phyloP scores from a whole-genome alignment of 2,888 invertebrate species.

The Scaptomyza caliginosa region DNA sequence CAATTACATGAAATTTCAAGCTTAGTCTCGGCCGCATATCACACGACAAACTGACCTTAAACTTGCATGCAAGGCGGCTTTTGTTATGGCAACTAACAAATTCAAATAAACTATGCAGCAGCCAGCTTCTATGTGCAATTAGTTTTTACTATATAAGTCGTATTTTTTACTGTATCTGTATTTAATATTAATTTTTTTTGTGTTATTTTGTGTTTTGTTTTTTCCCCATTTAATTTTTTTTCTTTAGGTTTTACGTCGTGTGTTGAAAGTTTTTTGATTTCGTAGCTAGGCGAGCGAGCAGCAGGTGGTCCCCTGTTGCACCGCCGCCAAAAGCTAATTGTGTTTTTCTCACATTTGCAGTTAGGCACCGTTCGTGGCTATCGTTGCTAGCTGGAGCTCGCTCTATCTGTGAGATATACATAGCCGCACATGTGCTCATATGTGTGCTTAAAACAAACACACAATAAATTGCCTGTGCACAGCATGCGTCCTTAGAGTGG shows the following conservation, averaged over 20 bases:
- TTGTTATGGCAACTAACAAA: constrained; percentile 60
- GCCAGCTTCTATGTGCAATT: constrained; percentile 73
- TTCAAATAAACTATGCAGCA: constrained; percentile 67
- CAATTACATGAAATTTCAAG: constrained; percentile 52
- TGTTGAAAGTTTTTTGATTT: constrained; percentile 70
- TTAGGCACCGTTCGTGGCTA: constrained; percentile 52
- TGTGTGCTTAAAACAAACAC: constrained; percentile 75
- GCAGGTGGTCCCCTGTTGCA: constrained; percentile 71
- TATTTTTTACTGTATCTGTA: constrained; percentile 14
- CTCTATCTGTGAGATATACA: constrained; percentile 58
- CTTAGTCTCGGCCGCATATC: constrained; percentile 51
- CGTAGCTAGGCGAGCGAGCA: constrained; percentile 53
- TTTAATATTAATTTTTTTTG: constrained; percentile 27
- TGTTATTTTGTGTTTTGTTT: constrained; percentile 9
- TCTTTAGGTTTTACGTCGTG: constrained; percentile 49
- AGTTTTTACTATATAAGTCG: constrained; percentile 67
- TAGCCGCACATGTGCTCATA: constrained; percentile 52
- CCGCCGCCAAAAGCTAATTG: constrained; percentile 79
- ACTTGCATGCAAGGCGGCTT: constrained; percentile 75
- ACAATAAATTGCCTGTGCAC: constrained; percentile 77
- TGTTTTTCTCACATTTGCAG: constrained; percentile 80
- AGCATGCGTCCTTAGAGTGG: constrained; percentile 61
- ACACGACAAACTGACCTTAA: constrained; percentile 70
- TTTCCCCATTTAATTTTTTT: constrained; percentile 5
- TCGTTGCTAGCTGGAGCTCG: constrained; percentile 25